Conservation (phyloP, 2,113 vertebrate species). For the Panthera tigris region DNA sequence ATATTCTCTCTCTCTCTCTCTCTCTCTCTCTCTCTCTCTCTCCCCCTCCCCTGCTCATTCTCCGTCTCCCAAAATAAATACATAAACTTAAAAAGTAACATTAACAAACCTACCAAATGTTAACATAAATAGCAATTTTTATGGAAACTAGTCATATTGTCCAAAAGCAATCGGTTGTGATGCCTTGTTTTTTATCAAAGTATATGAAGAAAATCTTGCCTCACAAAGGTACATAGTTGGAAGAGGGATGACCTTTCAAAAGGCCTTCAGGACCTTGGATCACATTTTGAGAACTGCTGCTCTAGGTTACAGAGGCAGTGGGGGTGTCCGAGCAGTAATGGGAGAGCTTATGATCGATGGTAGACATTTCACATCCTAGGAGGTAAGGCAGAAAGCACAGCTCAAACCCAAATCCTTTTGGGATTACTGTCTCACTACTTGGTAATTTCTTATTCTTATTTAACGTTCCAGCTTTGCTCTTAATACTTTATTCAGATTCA, state of each 20-base stretch:
- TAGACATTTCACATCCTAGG: not conserved
- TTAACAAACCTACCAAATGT: not conserved
- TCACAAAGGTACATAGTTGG: constrained; percentile 8
- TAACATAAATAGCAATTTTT: constrained; percentile 45
- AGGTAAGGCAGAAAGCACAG: not conserved
- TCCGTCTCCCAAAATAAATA: too few species aligned
- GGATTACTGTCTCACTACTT: not conserved
- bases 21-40: too few species aligned
- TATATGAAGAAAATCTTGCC: not conserved
- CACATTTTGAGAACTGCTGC: not conserved
- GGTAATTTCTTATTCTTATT: not conserved
- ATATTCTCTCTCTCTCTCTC: too few species aligned
- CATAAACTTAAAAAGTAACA: not conserved
- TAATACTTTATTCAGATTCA: not conserved
- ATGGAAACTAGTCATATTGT: constrained; percentile 12
- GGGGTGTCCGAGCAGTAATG: not conserved
- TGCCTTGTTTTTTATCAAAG: constrained; percentile 28
- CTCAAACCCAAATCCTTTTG: not conserved
- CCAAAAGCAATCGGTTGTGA: not conserved
- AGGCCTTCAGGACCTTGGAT: not conserved
- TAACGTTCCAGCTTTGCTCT: not conserved
- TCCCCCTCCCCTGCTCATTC: too few species aligned
- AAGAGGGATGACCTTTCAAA: constrained; percentile 19
- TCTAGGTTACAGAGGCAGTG: not conserved
- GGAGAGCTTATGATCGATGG: not conserved